Percentiles rank a stretch among this genome's conserved stretches.
Evolutionary conservation across 2,888 invertebrate species (phyloP).

Genomic region (Malthinus flaveolus): DNA sequence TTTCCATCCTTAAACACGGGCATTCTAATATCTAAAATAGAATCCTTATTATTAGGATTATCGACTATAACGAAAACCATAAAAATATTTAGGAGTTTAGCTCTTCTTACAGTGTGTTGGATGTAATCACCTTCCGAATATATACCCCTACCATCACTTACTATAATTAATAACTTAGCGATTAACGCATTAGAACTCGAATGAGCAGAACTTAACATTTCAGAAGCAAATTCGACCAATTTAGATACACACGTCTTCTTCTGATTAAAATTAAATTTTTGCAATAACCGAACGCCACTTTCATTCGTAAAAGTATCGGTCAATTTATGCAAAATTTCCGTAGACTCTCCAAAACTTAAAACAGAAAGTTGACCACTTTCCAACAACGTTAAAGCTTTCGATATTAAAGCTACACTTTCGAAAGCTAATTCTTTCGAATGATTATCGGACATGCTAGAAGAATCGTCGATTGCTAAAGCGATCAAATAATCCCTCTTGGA

Average conservation of each 20-base stretch:
- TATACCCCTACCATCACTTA: slow-evolving; percentile 95
- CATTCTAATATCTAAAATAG: slow-evolving; percentile 86
- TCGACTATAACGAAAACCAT: slow-evolving; percentile 95
- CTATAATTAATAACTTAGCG: slow-evolving; percentile 85
- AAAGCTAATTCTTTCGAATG: slow-evolving; percentile 90
- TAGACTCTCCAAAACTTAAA: slow-evolving; percentile 86
- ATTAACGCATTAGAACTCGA: slow-evolving; percentile 59
- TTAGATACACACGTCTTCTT: slow-evolving; percentile 86
- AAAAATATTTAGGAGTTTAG: slow-evolving; percentile 83
- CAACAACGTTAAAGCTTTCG: slow-evolving; percentile 84
- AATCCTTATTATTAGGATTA: slow-evolving; percentile 89
- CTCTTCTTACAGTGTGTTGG: slow-evolving; percentile 76
- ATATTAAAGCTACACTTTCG: slow-evolving; percentile 91
- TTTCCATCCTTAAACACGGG: slow-evolving; percentile 69
- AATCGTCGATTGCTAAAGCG: slow-evolving; percentile 95
- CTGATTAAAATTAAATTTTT: slow-evolving; percentile 85
- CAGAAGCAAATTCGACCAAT: slow-evolving; percentile 77
- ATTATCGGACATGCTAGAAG: slow-evolving; percentile 87
- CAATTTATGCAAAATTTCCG: slow-evolving; percentile 85
- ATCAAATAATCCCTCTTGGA: slow-evolving; percentile 96
- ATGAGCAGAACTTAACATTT: slow-evolving; percentile 59
- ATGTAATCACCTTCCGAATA: slow-evolving; percentile 86
- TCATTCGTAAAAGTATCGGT: slow-evolving; percentile 84
- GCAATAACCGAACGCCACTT: slow-evolving; percentile 80
- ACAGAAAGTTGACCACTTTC: slow-evolving; percentile 94